Conservation (phyloP, 2,888 invertebrate species). For the Anodontia alba region DNA sequence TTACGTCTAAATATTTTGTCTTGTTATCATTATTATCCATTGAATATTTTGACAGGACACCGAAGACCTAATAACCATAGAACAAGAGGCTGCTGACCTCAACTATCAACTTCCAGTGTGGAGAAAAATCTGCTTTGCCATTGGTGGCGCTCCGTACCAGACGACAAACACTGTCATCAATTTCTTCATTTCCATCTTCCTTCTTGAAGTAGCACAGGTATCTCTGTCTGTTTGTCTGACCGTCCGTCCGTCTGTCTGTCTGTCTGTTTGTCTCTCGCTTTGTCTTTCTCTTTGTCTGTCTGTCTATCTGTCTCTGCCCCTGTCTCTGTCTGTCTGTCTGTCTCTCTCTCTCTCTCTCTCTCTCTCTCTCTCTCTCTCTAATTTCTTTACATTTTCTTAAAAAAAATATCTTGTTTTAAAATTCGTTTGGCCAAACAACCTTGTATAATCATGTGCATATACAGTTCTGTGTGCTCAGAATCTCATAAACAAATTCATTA, state of each 20-base stretch:
- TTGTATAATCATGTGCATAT: no score
- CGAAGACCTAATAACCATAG: not conserved
- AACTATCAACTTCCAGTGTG: constrained; percentile 69
- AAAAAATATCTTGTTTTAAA: no score
- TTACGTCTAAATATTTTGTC: no score
- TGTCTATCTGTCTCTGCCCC: not conserved
- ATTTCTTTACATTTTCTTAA: no score
- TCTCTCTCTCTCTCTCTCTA: no score
- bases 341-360: no score
- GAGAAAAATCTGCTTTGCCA: constrained; percentile 79
- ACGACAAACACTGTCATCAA: constrained; percentile 78
- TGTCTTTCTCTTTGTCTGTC: not conserved
- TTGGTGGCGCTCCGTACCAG: constrained; percentile 81
- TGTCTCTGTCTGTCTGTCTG: not conserved
- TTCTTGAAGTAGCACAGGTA: constrained; percentile 81
- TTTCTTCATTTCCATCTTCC: constrained; percentile 79
- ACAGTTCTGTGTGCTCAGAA: no score
- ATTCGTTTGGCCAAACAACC: no score
- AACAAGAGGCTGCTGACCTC: constrained; percentile 15
- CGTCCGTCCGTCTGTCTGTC: not conserved
- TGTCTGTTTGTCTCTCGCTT: not conserved
- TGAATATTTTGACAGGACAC: not conserved
- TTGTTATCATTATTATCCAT: no score
- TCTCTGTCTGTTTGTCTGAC: not conserved
- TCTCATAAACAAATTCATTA: no score